Evolutionary conservation across 2,113 vertebrate genomes (phyloP), one percentile per base, ranked within the genome.

Genomic region (Amphilophus citrinellus): DNA sequence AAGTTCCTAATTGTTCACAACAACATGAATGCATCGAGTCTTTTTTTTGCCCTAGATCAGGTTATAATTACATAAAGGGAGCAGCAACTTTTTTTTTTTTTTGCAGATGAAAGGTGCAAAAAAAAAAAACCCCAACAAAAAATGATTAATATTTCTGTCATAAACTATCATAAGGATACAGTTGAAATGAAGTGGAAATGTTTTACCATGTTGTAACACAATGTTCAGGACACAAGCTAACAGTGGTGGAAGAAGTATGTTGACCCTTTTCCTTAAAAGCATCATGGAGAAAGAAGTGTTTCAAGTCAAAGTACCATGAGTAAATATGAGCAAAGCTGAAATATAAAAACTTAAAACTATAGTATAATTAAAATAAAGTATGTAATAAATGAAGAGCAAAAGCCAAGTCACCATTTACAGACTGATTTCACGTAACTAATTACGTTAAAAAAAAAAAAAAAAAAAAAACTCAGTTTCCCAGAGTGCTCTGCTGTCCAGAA

Each of bases 391-490:
- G 14, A 47, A 5, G 44, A 47, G 14, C 5, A 53, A 71, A n/a
- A 22, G 18, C 56, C 9, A 58, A 53, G 24, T 71, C 66, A 53
- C 30, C 24, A 32, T 53, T 71, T 71, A 71, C 24, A 71, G 15
- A 50, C 65, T 71, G 15, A 22, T 71, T 71, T 71, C 53, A 53
- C 0, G 10, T 27, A 53, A 71, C 4, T 20, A 17, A 32, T 32
- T 71, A 11, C 2, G 5, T 10, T 37, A n/a, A n/a, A n/a, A 1
- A 9, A 8, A 37, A 37, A 6, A 37, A 2, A 37, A 1, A 80
- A 91, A 32, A 32, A 8, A 56, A 5, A 81, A 91, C 92, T 93
- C 87, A 0, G 2, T 92, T 90, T 94, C 91, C 93, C 92, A 83
- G 61, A 42, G 5, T 92, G 82, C 93, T 39, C 4, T 50, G 83